A percentile compares a stretch with the other conserved stretches of the same genome.
phyloP scores from a whole-genome alignment of 1,140 invertebrate genomes.

The Pararge aegeria region DNA sequence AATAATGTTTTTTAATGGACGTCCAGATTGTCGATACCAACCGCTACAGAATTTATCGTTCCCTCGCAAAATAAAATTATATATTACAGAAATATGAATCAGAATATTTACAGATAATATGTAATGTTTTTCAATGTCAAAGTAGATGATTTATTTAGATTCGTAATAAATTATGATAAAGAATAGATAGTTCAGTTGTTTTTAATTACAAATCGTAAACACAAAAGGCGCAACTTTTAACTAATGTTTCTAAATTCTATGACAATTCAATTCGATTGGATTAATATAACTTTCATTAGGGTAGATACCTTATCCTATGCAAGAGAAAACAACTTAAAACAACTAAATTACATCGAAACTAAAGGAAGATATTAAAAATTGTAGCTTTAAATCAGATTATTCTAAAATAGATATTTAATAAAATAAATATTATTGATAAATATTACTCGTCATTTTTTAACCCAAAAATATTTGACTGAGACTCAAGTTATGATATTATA shows the following conservation, averaged over 20 bases:
- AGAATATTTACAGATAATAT: background rate
- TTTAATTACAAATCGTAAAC: too few relatives aligned
- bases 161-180: background rate
- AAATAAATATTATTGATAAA: constrained; percentile 25
- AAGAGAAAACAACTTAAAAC: background rate
- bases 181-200: background rate
- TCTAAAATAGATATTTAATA: constrained; percentile 50
- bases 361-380: constrained; percentile 44
- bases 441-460: constrained; percentile 8
- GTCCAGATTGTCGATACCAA: background rate
- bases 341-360: constrained; percentile 41
- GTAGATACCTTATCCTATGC: too few relatives aligned
- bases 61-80: constrained; percentile 2
- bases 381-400: constrained; percentile 55
- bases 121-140: background rate
- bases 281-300: too few relatives aligned
- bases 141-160: background rate
- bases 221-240: too few relatives aligned
- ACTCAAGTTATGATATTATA: constrained; percentile 3
- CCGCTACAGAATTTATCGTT: constrained; percentile 4
- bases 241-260: too few relatives aligned
- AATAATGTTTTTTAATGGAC: background rate
- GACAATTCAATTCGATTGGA: background rate
- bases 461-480: constrained; percentile 23
- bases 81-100: background rate